Evolutionary conservation across 2,797 vertebrate species (phyloP).

Genomic region (Sarcophilus harrisii): DNA sequence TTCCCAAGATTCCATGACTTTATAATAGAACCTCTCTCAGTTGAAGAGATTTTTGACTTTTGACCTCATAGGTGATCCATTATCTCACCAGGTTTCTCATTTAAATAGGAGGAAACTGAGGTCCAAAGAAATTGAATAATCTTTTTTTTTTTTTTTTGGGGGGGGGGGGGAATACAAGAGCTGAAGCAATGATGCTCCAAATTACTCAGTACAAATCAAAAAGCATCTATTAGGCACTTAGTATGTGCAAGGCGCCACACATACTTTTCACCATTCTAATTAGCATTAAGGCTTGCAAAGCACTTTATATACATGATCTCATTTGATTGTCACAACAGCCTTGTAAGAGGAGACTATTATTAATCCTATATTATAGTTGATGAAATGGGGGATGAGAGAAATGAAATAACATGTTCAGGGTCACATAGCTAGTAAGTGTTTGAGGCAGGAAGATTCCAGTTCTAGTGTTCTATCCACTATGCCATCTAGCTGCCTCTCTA

Average conservation of each 20-base stretch:
- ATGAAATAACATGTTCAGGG: neutral
- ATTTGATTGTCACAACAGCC: neutral
- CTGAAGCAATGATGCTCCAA: neutral
- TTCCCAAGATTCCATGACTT: neutral
- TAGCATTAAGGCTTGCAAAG: neutral
- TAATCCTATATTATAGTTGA: neutral
- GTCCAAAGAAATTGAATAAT: neutral
- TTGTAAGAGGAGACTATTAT: neutral
- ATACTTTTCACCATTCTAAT: neutral
- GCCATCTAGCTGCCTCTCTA: neutral
- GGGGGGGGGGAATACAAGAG: neutral
- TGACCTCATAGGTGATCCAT: neutral
- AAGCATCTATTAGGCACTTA: neutral
- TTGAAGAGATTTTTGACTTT: neutral
- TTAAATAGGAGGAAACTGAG: neutral
- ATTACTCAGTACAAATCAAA: neutral
- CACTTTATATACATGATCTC: neutral
- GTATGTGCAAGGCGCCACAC: neutral
- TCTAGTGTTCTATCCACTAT: neutral
- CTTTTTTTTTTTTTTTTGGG: too few relatives aligned
- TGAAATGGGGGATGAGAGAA: neutral
- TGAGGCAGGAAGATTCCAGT: neutral
- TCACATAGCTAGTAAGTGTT: neutral
- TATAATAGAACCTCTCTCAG: neutral
- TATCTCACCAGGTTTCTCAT: neutral